Conservation (phyloP, 1,140 invertebrate genomes). For the Agraylea sexmaculata region DNA sequence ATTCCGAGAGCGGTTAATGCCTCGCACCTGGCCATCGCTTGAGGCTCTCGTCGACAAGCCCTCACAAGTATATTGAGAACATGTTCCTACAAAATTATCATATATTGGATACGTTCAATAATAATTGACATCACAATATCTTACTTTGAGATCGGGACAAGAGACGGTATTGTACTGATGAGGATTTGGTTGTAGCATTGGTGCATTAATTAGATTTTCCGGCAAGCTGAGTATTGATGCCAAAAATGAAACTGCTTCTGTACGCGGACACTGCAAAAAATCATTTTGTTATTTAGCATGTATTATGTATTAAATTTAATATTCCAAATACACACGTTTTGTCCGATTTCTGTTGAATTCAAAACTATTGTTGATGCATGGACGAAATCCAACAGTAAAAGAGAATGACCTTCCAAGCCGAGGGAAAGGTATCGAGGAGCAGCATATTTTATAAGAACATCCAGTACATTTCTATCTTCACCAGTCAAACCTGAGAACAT, state of each 20-base stretch:
- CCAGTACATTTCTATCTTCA: slow-evolving; percentile 47
- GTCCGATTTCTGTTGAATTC: slow-evolving; percentile 63
- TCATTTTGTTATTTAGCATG: too few species aligned
- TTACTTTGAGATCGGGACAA: slow-evolving; percentile 70
- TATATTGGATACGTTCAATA: not conserved
- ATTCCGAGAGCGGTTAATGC: slow-evolving; percentile 76
- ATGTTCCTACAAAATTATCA: slow-evolving; percentile 54
- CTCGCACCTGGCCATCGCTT: slow-evolving; percentile 78
- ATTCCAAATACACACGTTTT: slow-evolving; percentile 41
- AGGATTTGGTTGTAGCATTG: slow-evolving; percentile 68
- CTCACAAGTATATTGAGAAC: slow-evolving; percentile 77
- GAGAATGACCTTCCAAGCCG: slow-evolving; percentile 75
- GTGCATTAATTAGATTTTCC: slow-evolving; percentile 59
- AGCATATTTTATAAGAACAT: slow-evolving; percentile 50
- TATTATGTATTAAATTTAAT: too few species aligned
- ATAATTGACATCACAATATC: slow-evolving; percentile 1
- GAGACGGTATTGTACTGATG: slow-evolving; percentile 54
- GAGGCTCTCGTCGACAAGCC: slow-evolving; percentile 77
- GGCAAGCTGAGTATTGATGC: slow-evolving; percentile 77
- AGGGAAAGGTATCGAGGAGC: slow-evolving; percentile 78
- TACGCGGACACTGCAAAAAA: slow-evolving; percentile 57
- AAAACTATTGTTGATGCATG: slow-evolving; percentile 80
- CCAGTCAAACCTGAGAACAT: slow-evolving; percentile 41
- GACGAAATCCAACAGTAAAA: slow-evolving; percentile 81
- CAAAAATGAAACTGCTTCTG: slow-evolving; percentile 84